Evolutionary conservation across 1,140 invertebrate species (phyloP).

Genomic region (Phenacoccus solenopsis): DNA sequence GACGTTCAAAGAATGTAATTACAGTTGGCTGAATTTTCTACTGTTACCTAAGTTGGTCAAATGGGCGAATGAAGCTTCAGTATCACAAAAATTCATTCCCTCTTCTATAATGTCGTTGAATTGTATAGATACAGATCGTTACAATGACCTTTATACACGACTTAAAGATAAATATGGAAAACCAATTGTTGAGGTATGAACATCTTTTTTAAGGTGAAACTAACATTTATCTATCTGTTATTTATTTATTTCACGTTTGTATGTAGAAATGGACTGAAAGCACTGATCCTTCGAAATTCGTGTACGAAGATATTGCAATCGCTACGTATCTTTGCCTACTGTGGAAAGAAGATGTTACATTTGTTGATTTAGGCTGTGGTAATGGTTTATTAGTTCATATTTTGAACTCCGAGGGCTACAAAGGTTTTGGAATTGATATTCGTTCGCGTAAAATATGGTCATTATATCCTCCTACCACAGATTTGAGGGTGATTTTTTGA

Average conservation of each 20-base stretch:
- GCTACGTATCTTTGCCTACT: slow-evolving; percentile 77
- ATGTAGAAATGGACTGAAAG: slow-evolving; percentile 70
- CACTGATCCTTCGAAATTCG: slow-evolving; percentile 88
- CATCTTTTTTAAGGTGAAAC: not conserved
- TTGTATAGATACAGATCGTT: slow-evolving; percentile 52
- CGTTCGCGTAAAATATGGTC: slow-evolving; percentile 83
- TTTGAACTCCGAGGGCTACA: slow-evolving; percentile 65
- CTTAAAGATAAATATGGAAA: slow-evolving; percentile 69
- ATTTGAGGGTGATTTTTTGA: slow-evolving; percentile 33
- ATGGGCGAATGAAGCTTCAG: slow-evolving; percentile 41
- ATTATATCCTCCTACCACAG: slow-evolving; percentile 43
- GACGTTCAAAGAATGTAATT: not conserved
- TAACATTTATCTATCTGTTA: no score
- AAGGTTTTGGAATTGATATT: slow-evolving; percentile 82
- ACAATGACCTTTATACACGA: slow-evolving; percentile 54
- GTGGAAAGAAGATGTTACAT: slow-evolving; percentile 53
- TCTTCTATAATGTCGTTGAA: slow-evolving; percentile 45
- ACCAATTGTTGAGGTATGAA: slow-evolving; percentile 51
- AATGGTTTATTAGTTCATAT: slow-evolving; percentile 91
- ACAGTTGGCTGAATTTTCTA: slow-evolving; percentile 32
- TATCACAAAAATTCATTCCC: slow-evolving; percentile 25
- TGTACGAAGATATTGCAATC: slow-evolving; percentile 94
- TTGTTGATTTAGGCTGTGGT: slow-evolving; percentile 92
- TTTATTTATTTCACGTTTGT: slow-evolving; percentile 10
- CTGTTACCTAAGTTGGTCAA: slow-evolving; percentile 50